phyloP scores from a whole-genome alignment of 2,888 invertebrate species.

The Chrysotoxum bicinctum region DNA sequence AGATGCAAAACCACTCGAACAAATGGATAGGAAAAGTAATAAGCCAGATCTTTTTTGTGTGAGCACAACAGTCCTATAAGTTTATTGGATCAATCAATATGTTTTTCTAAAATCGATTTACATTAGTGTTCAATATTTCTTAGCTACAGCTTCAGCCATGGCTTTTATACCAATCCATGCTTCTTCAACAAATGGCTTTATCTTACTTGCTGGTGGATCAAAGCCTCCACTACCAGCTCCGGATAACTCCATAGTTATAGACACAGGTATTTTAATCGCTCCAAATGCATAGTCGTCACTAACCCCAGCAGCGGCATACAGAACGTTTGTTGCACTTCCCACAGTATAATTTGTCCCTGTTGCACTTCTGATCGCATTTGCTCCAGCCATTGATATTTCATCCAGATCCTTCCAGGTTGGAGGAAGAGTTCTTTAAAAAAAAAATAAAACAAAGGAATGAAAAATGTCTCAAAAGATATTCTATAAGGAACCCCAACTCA shows the following conservation, averaged over 20 bases:
- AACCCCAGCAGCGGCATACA: constrained; percentile 84
- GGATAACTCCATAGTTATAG: constrained; percentile 86
- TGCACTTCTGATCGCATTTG: constrained; percentile 77
- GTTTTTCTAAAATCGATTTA: background rate
- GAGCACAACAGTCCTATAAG: too few species aligned
- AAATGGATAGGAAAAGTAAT: too few species aligned
- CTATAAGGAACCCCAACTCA: too few species aligned
- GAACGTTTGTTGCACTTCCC: constrained; percentile 77
- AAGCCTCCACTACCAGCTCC: constrained; percentile 83
- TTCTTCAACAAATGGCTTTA: constrained; percentile 83
- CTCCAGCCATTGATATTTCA: constrained; percentile 77
- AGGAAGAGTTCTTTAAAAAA: constrained; percentile 77
- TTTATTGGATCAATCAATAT: too few species aligned
- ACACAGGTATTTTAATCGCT: constrained; percentile 82
- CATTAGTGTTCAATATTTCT: constrained; percentile 62
- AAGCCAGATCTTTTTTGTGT: too few species aligned
- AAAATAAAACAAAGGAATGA: too few species aligned
- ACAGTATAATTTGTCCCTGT: constrained; percentile 78
- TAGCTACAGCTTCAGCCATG: constrained; percentile 76
- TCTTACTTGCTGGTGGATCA: constrained; percentile 83
- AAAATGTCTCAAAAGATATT: too few species aligned
- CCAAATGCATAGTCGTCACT: constrained; percentile 86
- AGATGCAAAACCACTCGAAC: too few species aligned
- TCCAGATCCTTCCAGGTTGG: constrained; percentile 80
- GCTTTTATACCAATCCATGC: constrained; percentile 82